A percentile compares a stretch with the other conserved stretches of the same genome.
Evolutionary conservation across 2,888 invertebrate species (phyloP).

Genomic region (Liopterus haemorrhoidalis): DNA sequence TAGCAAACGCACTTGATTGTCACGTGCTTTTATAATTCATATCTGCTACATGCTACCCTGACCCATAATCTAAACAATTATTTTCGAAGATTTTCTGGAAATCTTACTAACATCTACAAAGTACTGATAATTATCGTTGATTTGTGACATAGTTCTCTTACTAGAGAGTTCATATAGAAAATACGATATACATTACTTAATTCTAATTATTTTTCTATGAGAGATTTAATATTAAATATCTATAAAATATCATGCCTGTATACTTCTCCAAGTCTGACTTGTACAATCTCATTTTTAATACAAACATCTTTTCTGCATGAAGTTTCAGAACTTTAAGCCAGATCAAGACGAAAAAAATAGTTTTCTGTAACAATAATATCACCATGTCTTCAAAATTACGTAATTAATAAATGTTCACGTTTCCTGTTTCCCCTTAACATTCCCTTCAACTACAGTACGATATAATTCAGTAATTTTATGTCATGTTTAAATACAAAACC

Average conservation of each 20-base stretch:
- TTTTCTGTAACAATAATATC: too few species aligned
- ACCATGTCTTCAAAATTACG: too few species aligned
- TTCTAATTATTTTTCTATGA: slow-evolving; percentile 17
- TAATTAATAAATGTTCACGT: too few species aligned
- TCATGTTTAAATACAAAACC: too few species aligned
- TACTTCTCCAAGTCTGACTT: slow-evolving; percentile 37
- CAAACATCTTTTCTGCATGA: slow-evolving; percentile 4
- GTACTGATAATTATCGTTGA: slow-evolving; percentile 13
- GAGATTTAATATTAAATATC: slow-evolving; percentile 34
- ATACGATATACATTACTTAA: slow-evolving; percentile 24
- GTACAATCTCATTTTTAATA: slow-evolving; percentile 34
- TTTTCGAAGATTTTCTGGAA: too few species aligned
- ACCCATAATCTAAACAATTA: too few species aligned
- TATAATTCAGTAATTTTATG: too few species aligned
- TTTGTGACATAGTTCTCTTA: slow-evolving; percentile 13
- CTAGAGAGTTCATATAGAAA: slow-evolving; percentile 21
- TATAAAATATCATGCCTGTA: slow-evolving; percentile 43
- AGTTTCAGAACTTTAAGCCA: slow-evolving; percentile 9
- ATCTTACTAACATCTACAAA: slow-evolving; percentile 10
- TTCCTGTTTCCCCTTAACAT: too few species aligned
- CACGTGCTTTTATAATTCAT: slow-evolving; percentile 38
- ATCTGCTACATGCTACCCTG: too few species aligned
- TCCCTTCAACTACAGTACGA: too few species aligned
- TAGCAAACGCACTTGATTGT: slow-evolving; percentile 48
- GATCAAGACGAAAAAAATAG: too few species aligned